Conservation (phyloP, 1,140 invertebrate genomes). For the Sesamia nonagrioides region DNA sequence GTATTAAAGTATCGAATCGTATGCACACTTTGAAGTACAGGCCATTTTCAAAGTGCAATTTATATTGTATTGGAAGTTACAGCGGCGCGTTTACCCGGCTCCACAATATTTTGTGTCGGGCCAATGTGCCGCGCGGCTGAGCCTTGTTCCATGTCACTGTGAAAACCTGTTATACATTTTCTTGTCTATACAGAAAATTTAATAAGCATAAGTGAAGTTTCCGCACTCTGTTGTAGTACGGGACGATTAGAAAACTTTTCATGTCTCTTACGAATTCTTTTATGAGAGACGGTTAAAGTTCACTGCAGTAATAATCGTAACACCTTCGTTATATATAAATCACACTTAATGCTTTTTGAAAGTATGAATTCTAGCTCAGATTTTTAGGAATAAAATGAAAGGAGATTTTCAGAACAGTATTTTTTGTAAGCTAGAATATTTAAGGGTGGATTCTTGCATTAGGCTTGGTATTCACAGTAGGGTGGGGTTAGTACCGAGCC, state of each 20-base stretch:
- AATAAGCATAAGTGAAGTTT: constrained; percentile 80
- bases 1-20: constrained; percentile 76
- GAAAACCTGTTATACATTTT: constrained; percentile 76
- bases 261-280: constrained; percentile 43
- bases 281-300: constrained; percentile 39
- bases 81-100: constrained; percentile 79
- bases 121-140: constrained; percentile 79
- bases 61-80: constrained; percentile 87
- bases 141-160: constrained; percentile 74
- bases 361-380: constrained; percentile 31
- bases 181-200: constrained; percentile 76
- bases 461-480: constrained; percentile 5
- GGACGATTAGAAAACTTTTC: constrained; percentile 66
- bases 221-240: constrained; percentile 62
- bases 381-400: constrained; percentile 22
- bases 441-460: constrained; percentile 6
- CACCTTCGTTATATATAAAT: constrained; percentile 54
- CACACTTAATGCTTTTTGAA: constrained; percentile 44
- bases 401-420: neutral
- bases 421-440: constrained; percentile 9
- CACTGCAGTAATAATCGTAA: constrained; percentile 41
- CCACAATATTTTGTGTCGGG: constrained; percentile 84
- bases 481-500: constrained; percentile 7
- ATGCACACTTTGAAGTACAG: constrained; percentile 72
- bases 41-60: constrained; percentile 86